Percentiles rank a stretch among this genome's conserved stretches.
Evolutionary conservation across 2,888 invertebrate species (phyloP).

Genomic region (Macrophya alboannulata): DNA sequence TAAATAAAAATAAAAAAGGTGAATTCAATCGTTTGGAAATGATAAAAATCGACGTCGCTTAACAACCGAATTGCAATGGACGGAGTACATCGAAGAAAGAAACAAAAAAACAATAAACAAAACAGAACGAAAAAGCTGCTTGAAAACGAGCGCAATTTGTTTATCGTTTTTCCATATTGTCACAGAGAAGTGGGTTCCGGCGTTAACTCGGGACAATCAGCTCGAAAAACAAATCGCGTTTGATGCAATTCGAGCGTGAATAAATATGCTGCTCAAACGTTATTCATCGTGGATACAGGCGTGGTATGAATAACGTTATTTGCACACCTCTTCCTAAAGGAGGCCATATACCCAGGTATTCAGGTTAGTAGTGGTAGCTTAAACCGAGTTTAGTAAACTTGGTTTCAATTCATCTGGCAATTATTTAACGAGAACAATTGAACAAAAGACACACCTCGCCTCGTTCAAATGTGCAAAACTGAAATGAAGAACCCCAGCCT

Average conservation of each 20-base stretch:
- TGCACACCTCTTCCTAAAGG: background rate
- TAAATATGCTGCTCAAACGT: slow-evolving; percentile 25
- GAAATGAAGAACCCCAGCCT: background rate
- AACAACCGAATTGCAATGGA: background rate
- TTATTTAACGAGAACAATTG: slow-evolving; percentile 19
- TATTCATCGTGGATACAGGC: background rate
- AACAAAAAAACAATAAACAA: background rate
- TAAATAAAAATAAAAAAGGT: background rate
- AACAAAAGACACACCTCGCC: background rate
- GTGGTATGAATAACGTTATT: background rate
- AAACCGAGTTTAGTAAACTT: slow-evolving; percentile 33
- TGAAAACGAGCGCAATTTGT: background rate
- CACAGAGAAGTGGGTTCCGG: background rate
- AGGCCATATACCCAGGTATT: background rate
- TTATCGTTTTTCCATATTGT: background rate
- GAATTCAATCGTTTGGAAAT: background rate
- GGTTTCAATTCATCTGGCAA: slow-evolving; percentile 5
- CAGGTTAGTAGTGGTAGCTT: background rate
- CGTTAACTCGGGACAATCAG: slow-evolving; percentile 24
- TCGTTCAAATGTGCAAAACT: background rate
- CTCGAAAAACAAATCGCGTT: slow-evolving; percentile 22
- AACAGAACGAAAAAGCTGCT: background rate
- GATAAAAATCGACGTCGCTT: background rate
- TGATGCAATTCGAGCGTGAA: slow-evolving; percentile 19
- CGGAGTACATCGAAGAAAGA: background rate